These are phyloP conservation scores for Siniperca obscura DNA, from an alignment of 2,797 vertebrate genomes.

Conservation along the genomic window DNA sequence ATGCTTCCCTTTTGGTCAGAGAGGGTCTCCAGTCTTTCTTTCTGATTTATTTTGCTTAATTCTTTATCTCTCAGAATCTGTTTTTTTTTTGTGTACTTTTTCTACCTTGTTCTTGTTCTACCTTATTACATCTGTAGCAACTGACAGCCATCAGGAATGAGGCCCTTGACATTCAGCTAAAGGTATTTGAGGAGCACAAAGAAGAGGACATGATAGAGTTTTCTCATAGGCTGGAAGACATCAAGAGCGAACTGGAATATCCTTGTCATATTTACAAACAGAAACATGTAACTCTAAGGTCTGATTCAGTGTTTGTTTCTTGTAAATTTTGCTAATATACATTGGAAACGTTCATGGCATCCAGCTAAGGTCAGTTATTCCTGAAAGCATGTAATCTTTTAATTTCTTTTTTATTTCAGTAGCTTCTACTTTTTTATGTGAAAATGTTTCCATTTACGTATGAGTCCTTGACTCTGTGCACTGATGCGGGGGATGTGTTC, in stretches of 20 bases:
- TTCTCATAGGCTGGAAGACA: conserved; percentile 95
- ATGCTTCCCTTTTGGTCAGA: conserved; percentile 15
- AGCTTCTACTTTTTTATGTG: conserved; percentile 25
- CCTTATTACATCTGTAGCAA: conserved; percentile 78
- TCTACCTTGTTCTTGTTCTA: conserved; percentile 10
- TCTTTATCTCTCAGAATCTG: conserved; percentile 6
- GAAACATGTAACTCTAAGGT: conserved; percentile 20
- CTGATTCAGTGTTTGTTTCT: conserved; percentile 10
- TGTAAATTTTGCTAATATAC: conserved; percentile 25
- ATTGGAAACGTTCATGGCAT: conserved; percentile 3
- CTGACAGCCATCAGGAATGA: conserved; percentile 90
- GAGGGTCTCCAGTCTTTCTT: conserved; percentile 6
- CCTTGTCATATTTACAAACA: conserved; percentile 83
- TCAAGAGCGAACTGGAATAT: conserved; percentile 96
- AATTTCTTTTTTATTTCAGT: conserved; percentile 22
- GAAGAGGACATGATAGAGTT: conserved; percentile 98
- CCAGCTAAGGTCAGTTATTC: conserved; percentile 4
- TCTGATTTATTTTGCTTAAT: conserved; percentile 25
- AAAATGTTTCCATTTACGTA: conserved; percentile 36
- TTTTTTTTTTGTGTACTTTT: neutral
- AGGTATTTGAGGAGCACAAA: conserved; percentile 97
- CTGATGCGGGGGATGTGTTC: conserved; percentile 95
- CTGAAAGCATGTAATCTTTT: neutral
- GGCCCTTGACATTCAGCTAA: conserved; percentile 96
- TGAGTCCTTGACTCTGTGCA: conserved; percentile 88